These are phyloP conservation scores for Leucophenga varia DNA, from an alignment of 1,140 invertebrate species.

Conservation along the genomic window DNA sequence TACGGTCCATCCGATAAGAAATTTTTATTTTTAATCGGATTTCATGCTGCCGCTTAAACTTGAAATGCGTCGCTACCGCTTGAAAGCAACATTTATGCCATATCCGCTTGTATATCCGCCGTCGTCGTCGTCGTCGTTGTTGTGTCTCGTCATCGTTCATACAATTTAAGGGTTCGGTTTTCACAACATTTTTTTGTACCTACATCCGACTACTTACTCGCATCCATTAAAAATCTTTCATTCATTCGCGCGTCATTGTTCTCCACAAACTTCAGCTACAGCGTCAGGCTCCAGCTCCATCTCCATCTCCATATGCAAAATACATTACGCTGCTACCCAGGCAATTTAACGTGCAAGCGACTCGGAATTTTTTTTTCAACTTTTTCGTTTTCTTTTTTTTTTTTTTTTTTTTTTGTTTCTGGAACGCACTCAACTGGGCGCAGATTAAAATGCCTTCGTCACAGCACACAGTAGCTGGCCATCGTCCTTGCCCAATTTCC, in stretches of 20 bases:
- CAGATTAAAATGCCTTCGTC: slow-evolving; percentile 33
- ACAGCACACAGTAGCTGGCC: slow-evolving; percentile 11
- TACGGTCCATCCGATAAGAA: slow-evolving; percentile 55
- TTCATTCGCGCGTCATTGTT: too few species aligned
- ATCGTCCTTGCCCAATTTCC: slow-evolving; percentile 13
- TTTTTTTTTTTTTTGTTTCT: too few species aligned
- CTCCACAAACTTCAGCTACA: too few species aligned
- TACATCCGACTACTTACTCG: slow-evolving; percentile 11
- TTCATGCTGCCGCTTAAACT: slow-evolving; percentile 52
- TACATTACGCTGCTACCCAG: too few species aligned
- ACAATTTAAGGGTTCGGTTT: slow-evolving; percentile 37
- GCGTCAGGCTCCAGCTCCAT: too few species aligned
- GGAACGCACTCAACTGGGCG: slow-evolving; percentile 14
- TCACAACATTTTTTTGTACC: slow-evolving; percentile 19
- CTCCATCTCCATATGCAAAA: too few species aligned
- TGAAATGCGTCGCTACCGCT: slow-evolving; percentile 15
- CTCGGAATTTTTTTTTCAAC: too few species aligned
- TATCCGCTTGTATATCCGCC: slow-evolving; percentile 21
- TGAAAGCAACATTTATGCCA: slow-evolving; percentile 45
- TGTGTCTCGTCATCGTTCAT: slow-evolving; percentile 17
- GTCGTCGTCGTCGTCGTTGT: slow-evolving; percentile 19
- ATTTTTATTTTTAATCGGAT: slow-evolving; percentile 57
- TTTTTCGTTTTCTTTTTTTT: too few species aligned
- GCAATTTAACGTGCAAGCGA: too few species aligned
- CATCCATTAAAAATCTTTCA: too few species aligned